These are phyloP conservation scores for Altica lythri DNA, from an alignment of 2,888 invertebrate species.

Conservation along the genomic window DNA sequence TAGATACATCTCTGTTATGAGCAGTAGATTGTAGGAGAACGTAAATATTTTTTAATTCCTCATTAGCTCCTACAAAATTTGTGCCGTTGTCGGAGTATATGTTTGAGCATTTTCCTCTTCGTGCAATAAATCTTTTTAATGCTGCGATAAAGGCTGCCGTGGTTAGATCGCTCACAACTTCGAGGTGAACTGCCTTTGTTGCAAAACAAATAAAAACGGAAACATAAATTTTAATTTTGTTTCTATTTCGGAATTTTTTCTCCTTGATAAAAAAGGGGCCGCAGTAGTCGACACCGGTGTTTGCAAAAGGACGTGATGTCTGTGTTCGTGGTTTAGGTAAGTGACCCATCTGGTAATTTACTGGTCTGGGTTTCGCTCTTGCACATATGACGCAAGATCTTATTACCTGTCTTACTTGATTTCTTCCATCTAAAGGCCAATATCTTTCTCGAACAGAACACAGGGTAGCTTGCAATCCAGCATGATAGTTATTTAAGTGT, in stretches of 20 bases:
- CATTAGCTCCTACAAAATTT: slow-evolving; percentile 16
- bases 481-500: slow-evolving; percentile 30
- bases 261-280: too few relatives aligned
- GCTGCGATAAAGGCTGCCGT: slow-evolving; percentile 12
- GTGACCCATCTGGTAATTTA: not conserved
- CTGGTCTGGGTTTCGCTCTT: slow-evolving; percentile 5
- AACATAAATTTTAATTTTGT: not conserved
- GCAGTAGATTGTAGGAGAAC: slow-evolving; percentile 5
- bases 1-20: not conserved
- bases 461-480: slow-evolving; percentile 28
- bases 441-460: slow-evolving; percentile 31
- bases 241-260: not conserved
- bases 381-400: slow-evolving; percentile 29
- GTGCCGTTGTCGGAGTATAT: slow-evolving; percentile 21
- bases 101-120: slow-evolving; percentile 16
- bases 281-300: not conserved
- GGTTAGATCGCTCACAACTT: slow-evolving; percentile 16
- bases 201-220: slow-evolving; percentile 8
- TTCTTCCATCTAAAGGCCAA: slow-evolving; percentile 35
- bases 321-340: not conserved
- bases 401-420: slow-evolving; percentile 23
- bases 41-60: not conserved
- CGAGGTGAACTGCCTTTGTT: slow-evolving; percentile 19
- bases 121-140: slow-evolving; percentile 16
- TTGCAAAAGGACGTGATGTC: not conserved